These are phyloP conservation scores for Armadillidium nasatum DNA, from an alignment of 1,140 invertebrate genomes.

Conservation along the genomic window DNA sequence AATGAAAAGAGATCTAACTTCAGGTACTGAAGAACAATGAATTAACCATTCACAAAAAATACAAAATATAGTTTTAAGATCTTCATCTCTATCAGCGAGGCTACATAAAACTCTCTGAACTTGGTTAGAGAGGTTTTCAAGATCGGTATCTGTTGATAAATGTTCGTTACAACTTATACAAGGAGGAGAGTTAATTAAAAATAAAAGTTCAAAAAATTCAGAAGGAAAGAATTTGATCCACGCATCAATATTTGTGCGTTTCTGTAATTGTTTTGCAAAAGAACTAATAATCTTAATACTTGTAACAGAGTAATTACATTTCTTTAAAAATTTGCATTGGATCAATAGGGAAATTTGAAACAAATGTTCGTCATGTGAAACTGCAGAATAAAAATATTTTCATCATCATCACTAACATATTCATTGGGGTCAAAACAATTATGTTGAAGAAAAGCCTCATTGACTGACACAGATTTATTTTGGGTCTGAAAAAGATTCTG, in stretches of 20 bases:
- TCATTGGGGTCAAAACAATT: too few relatives aligned
- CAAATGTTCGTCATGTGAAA: neutral
- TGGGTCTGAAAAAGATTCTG: too few relatives aligned
- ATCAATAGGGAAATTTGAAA: neutral
- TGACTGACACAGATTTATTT: too few relatives aligned
- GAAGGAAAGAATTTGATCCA: neutral
- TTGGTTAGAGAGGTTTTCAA: neutral
- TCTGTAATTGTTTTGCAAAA: neutral
- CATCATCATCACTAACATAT: too few relatives aligned
- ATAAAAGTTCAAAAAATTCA: neutral
- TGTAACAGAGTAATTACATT: neutral
- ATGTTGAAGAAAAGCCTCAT: too few relatives aligned
- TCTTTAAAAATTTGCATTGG: neutral
- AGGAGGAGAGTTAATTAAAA: neutral
- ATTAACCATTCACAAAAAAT: neutral
- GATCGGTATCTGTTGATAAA: neutral
- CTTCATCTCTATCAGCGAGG: neutral
- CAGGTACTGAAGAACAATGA: neutral
- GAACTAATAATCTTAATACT: neutral
- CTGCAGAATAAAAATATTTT: neutral
- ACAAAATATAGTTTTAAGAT: neutral
- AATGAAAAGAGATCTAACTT: neutral
- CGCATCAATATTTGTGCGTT: neutral
- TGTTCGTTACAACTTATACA: neutral
- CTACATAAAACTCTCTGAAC: too few relatives aligned